Percentiles rank a stretch among this genome's conserved stretches.
Evolutionary conservation across 2,797 vertebrate species (phyloP).

Genomic region (Rhinella marina): DNA sequence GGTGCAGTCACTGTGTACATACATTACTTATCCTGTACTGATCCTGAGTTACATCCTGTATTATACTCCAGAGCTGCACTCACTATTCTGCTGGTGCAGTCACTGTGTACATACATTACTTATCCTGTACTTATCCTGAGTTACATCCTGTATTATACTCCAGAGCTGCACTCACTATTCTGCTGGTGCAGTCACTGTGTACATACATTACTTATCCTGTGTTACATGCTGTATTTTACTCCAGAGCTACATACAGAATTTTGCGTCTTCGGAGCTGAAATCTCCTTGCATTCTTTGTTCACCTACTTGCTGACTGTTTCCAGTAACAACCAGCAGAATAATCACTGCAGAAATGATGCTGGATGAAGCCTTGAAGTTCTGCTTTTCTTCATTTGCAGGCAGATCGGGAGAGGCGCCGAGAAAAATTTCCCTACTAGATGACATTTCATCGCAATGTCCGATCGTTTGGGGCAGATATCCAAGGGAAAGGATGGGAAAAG

Average conservation of each 20-base stretch:
- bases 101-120: slow-evolving; percentile 12
- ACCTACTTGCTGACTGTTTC: neutral
- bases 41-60: no score
- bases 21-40: slow-evolving; percentile 9
- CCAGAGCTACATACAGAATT: neutral
- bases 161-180: slow-evolving; percentile 1
- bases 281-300: neutral
- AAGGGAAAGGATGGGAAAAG: slow-evolving; percentile 99
- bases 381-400: slow-evolving; percentile 72
- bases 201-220: neutral
- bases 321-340: neutral
- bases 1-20: slow-evolving; percentile 8
- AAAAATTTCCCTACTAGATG: slow-evolving; percentile 99
- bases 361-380: neutral
- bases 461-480: slow-evolving; percentile 99
- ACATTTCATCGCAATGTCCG: slow-evolving; percentile 99
- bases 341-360: no score
- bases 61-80: slow-evolving; percentile 10
- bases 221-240: neutral
- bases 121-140: neutral
- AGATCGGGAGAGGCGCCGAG: slow-evolving; percentile 92
- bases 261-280: no score
- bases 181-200: neutral
- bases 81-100: slow-evolving; percentile 1
- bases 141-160: neutral